phyloP scores from a whole-genome alignment of 2,113 vertebrate species.

The Sitta europaea region DNA sequence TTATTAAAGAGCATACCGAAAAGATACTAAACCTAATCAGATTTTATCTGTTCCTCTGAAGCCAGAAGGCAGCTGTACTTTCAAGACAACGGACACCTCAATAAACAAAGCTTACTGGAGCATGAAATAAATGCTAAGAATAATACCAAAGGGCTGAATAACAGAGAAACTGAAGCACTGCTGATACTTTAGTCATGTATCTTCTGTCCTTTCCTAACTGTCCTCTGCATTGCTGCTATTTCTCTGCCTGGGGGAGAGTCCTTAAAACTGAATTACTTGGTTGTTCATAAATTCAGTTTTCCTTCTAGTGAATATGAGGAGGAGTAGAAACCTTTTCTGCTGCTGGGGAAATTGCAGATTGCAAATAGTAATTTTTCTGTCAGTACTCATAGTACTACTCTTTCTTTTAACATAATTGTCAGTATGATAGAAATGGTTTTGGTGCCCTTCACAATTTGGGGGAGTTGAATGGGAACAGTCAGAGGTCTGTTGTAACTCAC shows the following conservation, averaged over 20 bases:
- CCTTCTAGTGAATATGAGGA: not conserved
- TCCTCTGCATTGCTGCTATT: not conserved
- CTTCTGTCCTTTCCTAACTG: not conserved
- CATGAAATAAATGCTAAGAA: not conserved
- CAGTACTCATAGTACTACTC: not conserved
- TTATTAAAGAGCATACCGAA: not conserved
- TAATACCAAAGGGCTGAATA: not conserved
- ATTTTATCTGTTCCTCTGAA: not conserved
- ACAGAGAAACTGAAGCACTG: not conserved
- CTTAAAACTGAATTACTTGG: not conserved
- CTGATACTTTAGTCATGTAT: not conserved
- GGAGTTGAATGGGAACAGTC: not conserved
- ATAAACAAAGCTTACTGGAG: conserved; percentile 18
- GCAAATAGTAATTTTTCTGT: not conserved
- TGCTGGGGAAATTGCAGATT: not conserved
- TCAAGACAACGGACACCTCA: not conserved
- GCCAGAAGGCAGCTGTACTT: not conserved
- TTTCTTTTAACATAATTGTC: not conserved
- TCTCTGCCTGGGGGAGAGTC: not conserved
- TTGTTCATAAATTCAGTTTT: not conserved
- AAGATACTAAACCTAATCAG: not conserved
- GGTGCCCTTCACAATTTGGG: not conserved
- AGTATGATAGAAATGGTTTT: not conserved
- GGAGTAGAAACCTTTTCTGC: not conserved
- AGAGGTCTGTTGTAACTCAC: not conserved